Percentiles rank a stretch among this genome's conserved stretches.
Evolutionary conservation across 2,888 invertebrate species (phyloP).

Genomic region (Nemurella pictetii): DNA sequence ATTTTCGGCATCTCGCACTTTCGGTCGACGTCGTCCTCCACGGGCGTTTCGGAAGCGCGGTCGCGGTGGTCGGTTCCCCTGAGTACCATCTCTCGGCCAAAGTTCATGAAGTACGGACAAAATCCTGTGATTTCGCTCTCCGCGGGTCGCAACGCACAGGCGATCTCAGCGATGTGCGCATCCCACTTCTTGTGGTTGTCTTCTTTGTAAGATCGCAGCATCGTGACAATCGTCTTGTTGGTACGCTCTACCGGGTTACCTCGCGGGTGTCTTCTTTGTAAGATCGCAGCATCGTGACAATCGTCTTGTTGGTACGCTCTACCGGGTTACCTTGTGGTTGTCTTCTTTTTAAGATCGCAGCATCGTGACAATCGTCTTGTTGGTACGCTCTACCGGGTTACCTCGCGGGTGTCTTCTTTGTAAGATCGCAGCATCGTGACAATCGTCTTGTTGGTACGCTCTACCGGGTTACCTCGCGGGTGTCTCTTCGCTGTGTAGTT

Average conservation of each 20-base stretch:
- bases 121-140: not conserved
- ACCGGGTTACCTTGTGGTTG: not conserved
- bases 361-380: not conserved
- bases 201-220: not conserved
- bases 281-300: not conserved
- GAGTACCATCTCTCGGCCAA: not conserved
- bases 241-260: not conserved
- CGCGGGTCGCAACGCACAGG: not conserved
- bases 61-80: not conserved
- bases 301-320: not conserved
- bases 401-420: not conserved
- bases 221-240: not conserved
- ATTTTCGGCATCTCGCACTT: not conserved
- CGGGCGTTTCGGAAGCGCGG: not conserved
- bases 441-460: not conserved
- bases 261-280: not conserved
- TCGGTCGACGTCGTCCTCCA: not conserved
- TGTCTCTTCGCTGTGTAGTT: too few relatives aligned
- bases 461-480: not conserved
- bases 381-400: not conserved
- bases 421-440: not conserved
- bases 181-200: constrained; percentile 7
- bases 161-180: not conserved
- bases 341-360: not conserved
- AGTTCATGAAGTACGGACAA: not conserved